Base-by-base conservation (phyloP, 2,888 invertebrate species). In the Parnassius orleans region DNA sequence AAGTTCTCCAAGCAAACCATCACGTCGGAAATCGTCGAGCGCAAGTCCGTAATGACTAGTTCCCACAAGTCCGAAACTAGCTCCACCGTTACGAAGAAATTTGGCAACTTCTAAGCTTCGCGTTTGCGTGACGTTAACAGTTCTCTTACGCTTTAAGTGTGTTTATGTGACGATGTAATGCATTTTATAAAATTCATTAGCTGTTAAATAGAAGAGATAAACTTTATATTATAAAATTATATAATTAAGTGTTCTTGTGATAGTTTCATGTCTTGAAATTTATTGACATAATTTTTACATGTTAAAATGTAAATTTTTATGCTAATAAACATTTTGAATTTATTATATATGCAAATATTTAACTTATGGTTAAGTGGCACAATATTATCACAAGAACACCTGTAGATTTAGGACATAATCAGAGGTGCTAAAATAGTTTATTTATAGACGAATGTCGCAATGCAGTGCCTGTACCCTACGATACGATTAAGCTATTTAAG, bases 1-100 rank as follows among this genome's bases (percentile, higher is more conserved):
- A 93, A 93, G 72, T 94, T 94, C 85, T 86, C 94, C 7, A 95
- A 94, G 66, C 94, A 94, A 69, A 94, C 95, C 0, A 93, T 93
- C n/a, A 93, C 93, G 0, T 94, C 95, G 54, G 94, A 95, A 68
- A 93, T 94, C 0, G 93, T 94, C 15, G 95, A 95, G 68, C 93
- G 94, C 77, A 94, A 94, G 73, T 95, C 94, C 0, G 93, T 95
- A 0, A 94, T 94, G 75, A 95, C 93, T 66, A 93, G 94, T 55
- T 93, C 93, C 2, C 93, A 93, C 63, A 93, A 93, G 65, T 92
- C 93, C 0, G 93, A 93, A 66, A 87, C 89, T 12, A 93, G 93
- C 54, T 93, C 93, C 0, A 93, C 93, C 0, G 90, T 93, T 53
- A 93, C 92, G n/a, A 92, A 92, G 81, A 92, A 92, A 66, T 92